A percentile compares a stretch with the other conserved stretches of the same genome.
Evolutionary conservation across 2,888 invertebrate genomes (phyloP).

Genomic region (Drosophila fulvimacula): DNA sequence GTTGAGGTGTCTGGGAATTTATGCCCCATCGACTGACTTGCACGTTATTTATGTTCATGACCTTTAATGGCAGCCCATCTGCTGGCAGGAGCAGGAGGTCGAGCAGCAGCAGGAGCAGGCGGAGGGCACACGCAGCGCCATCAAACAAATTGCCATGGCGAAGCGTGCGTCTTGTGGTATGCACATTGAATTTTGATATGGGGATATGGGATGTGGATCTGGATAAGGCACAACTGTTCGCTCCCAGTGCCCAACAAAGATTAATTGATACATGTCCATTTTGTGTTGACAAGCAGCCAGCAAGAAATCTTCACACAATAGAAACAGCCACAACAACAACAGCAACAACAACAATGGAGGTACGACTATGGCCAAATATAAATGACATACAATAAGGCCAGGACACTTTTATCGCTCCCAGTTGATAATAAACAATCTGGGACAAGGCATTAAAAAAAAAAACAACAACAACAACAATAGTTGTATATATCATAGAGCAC

Average conservation of each 20-base stretch:
- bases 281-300: constrained; percentile 77
- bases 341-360: constrained; percentile 37
- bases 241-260: constrained; percentile 56
- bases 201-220: constrained; percentile 53
- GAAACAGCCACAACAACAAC: constrained; percentile 31
- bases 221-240: constrained; percentile 41
- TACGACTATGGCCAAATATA: constrained; percentile 65
- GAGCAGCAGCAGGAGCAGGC: background rate
- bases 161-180: constrained; percentile 65
- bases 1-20: constrained; percentile 57
- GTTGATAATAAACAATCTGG: constrained; percentile 80
- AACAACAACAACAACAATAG: constrained; percentile 22
- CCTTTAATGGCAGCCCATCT: constrained; percentile 70
- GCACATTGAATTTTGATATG: constrained; percentile 78
- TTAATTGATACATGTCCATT: constrained; percentile 82
- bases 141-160: constrained; percentile 75
- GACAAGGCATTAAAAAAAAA: constrained; percentile 45
- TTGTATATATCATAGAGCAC: constrained; percentile 26
- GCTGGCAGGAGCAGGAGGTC: background rate
- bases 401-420: constrained; percentile 78
- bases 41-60: constrained; percentile 75
- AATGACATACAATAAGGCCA: constrained; percentile 75
- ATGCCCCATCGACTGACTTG: constrained; percentile 35
- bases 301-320: constrained; percentile 65
- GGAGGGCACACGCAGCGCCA: constrained; percentile 58